These are phyloP conservation scores for Pseudococcus viburni DNA, from an alignment of 2,888 invertebrate species.

Conservation along the genomic window DNA sequence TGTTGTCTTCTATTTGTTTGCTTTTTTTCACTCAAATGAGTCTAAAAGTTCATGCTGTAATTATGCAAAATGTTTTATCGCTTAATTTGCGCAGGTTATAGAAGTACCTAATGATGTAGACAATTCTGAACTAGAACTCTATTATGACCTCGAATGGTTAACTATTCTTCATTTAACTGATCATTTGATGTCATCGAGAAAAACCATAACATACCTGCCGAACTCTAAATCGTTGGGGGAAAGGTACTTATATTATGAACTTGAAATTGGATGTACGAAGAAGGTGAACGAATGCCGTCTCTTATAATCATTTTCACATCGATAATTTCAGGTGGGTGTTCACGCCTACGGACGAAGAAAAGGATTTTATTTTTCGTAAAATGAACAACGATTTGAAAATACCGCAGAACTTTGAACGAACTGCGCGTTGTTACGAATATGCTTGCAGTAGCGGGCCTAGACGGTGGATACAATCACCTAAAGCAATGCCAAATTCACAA, in stretches of 20 bases:
- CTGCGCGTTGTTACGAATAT: conserved; percentile 78
- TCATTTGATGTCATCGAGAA: conserved; percentile 85
- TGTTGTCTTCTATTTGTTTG: neutral
- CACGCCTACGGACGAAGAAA: conserved; percentile 83
- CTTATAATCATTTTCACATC: neutral
- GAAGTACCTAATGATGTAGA: conserved; percentile 77
- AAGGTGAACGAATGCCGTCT: too few relatives aligned
- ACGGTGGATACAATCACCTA: conserved; percentile 71
- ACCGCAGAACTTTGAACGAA: conserved; percentile 84
- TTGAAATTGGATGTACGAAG: too few relatives aligned
- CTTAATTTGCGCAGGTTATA: conserved; percentile 80
- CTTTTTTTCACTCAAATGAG: too few relatives aligned
- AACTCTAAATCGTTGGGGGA: conserved; percentile 79
- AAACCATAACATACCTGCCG: conserved; percentile 83
- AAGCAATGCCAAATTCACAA: conserved; percentile 79
- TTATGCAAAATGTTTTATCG: neutral
- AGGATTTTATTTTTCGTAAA: conserved; percentile 76
- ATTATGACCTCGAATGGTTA: conserved; percentile 95
- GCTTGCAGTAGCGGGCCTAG: conserved; percentile 71
- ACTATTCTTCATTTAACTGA: conserved; percentile 89
- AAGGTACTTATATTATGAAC: conserved; percentile 72
- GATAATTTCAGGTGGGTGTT: conserved; percentile 77
- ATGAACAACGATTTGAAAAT: conserved; percentile 80
- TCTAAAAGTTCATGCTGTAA: neutral
- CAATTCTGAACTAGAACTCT: conserved; percentile 74